Evolutionary conservation across 2,797 vertebrate species (phyloP).

Genomic region (Netta rufina): DNA sequence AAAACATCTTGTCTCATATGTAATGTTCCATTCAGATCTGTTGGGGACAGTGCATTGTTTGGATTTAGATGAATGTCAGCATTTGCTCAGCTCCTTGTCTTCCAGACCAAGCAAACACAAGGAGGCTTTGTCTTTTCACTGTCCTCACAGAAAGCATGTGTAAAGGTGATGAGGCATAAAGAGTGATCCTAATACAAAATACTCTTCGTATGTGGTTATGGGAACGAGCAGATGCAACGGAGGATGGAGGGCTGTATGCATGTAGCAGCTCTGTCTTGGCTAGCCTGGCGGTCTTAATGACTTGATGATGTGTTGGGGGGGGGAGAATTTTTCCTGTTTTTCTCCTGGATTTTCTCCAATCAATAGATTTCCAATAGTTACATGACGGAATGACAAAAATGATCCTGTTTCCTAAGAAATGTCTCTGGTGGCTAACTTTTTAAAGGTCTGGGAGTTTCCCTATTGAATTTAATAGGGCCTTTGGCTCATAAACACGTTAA

Average conservation of each 20-base stretch:
- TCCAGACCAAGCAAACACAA: neutral
- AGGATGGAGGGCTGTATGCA: neutral
- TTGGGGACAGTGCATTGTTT: neutral
- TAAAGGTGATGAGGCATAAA: neutral
- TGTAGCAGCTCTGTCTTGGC: neutral
- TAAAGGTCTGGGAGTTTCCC: conserved; percentile 62
- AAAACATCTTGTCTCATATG: neutral
- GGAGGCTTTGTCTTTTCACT: neutral
- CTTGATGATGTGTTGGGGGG: neutral
- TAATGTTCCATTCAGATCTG: neutral
- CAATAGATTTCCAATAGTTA: conserved; percentile 47
- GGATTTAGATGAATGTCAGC: neutral
- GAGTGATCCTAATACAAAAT: neutral
- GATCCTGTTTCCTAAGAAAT: conserved; percentile 39
- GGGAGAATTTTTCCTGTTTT: neutral
- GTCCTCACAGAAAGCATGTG: neutral
- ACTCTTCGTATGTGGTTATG: neutral
- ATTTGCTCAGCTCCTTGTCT: neutral
- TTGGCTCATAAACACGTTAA: conserved; percentile 65
- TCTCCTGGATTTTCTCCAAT: conserved; percentile 19
- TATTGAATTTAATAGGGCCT: conserved; percentile 51
- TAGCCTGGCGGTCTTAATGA: neutral
- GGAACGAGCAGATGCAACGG: neutral
- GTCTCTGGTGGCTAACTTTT: conserved; percentile 47
- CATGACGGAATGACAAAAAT: conserved; percentile 40